These are phyloP conservation scores for Tachysurus vachellii DNA, from an alignment of 2,113 vertebrate species.

Conservation along the genomic window DNA sequence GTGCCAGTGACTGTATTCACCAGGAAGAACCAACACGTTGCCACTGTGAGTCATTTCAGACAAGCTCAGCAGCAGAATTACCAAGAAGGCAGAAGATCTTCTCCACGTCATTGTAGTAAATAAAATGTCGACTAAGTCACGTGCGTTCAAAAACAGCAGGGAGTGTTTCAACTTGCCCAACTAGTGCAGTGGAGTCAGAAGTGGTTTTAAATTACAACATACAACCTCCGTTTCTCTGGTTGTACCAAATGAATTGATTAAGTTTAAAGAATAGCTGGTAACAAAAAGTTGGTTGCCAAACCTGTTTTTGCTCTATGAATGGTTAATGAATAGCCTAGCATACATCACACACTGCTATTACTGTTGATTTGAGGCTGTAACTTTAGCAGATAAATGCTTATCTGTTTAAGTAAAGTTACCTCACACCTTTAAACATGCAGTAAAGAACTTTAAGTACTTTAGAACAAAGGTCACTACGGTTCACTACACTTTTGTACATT, in stretches of 20 bases:
- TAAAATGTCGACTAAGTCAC: not conserved
- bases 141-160: too few species aligned
- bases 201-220: too few species aligned
- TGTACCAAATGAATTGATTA: too few species aligned
- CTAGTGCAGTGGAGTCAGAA: too few species aligned
- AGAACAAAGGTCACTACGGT: not conserved
- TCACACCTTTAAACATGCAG: too few species aligned
- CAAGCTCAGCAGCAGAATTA: conserved; percentile 13
- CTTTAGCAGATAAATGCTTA: not conserved
- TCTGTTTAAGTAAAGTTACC: too few species aligned
- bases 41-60: conserved; percentile 46
- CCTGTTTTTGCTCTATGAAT: not conserved
- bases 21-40: conserved; percentile 77
- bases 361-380: not conserved
- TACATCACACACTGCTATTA: not conserved
- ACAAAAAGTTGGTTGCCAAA: not conserved
- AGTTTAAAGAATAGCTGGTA: not conserved
- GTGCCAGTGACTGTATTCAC: conserved; percentile 80
- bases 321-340: not conserved
- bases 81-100: not conserved
- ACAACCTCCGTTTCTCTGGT: too few species aligned
- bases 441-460: not conserved
- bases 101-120: not conserved
- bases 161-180: too few species aligned
- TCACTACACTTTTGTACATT: not conserved